Evolutionary conservation across 1,140 invertebrate species (phyloP).

Genomic region (Monochamus saltuarius): DNA sequence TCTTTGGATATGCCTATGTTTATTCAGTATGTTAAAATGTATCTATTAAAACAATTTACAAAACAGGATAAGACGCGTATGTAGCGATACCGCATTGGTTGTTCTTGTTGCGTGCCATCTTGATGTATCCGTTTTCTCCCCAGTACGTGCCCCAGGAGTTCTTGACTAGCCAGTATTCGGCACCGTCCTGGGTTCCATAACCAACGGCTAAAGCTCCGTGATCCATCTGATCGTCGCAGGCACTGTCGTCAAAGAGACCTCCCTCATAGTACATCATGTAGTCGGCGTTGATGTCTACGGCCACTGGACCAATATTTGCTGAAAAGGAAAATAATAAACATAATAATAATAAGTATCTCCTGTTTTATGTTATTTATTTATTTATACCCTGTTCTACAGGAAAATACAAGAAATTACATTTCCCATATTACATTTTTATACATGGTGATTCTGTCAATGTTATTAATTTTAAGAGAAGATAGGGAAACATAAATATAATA

Average conservation of each 20-base stretch:
- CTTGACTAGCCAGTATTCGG: constrained; percentile 35
- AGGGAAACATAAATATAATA: too few relatives aligned
- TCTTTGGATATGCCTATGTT: too few relatives aligned
- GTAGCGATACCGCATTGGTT: constrained; percentile 34
- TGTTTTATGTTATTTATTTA: background rate
- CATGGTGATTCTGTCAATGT: too few relatives aligned
- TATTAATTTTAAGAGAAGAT: too few relatives aligned
- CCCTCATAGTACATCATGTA: constrained; percentile 22
- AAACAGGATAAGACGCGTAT: constrained; percentile 24
- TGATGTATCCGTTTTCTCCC: constrained; percentile 34
- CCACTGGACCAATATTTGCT: constrained; percentile 62
- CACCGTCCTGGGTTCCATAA: constrained; percentile 28
- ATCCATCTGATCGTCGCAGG: constrained; percentile 22
- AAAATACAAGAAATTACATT: too few relatives aligned
- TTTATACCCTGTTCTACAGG: background rate
- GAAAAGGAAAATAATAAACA: background rate
- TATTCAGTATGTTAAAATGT: too few relatives aligned
- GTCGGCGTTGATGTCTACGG: constrained; percentile 86
- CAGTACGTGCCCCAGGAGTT: constrained; percentile 37
- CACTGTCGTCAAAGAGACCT: constrained; percentile 21
- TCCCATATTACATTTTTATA: too few relatives aligned
- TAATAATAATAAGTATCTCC: background rate
- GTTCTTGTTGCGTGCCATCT: constrained; percentile 14
- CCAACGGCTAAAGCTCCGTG: constrained; percentile 36
- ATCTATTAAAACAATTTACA: background rate